Base-by-base conservation (phyloP, 2,797 vertebrate species). In the Pseudochromis fuscus region DNA sequence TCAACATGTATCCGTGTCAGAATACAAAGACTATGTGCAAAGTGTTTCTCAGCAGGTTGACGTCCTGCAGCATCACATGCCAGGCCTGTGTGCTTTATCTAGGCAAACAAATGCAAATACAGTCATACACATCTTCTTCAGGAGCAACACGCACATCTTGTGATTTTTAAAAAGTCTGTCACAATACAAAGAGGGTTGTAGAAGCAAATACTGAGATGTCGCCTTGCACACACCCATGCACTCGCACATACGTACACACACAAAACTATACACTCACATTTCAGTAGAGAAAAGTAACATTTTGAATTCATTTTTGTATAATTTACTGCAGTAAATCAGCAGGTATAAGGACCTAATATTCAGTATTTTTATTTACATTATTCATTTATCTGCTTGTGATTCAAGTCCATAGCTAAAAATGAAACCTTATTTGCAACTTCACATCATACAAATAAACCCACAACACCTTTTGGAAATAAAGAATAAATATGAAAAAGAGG, bases 21-120 rank as follows among this genome's bases (percentile, higher is more conserved):
- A 91, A 89, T 91, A 92, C 84, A 91, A 90, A 91, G 90, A 91
- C 87, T 81, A 87, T 91, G 91, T 93, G 91, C 93, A 94, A 89
- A 91, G 89, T 92, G 90, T 91, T 85, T 88, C 83, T 92, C 84
- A 87, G 87, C 91, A 93, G 92, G 91, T 87, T 66, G 78, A 84
- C 67, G 59, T 90, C 90, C 88, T 83, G 88, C 89, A 91, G 91
- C 87, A 91, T 90, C 89, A 92, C 91, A 92, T 92, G 92, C 90
- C 80, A 88, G 88, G 86, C 90, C 90, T 91, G 90, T 94, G 92
- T 94, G 91, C 92, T 94, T 94, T 87, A 83, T 87, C 83, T 88
- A 89, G 86, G 88, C 92, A 92, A 91, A 92, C 89, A 78, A 91
- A 89, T 88, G 87, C 72, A 85, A 89, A 88, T 70, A 83, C 85